A percentile compares a stretch with the other conserved stretches of the same genome.
Conservation (phyloP, 2,888 invertebrate genomes). For the Rhaphigaster nebulosa region DNA sequence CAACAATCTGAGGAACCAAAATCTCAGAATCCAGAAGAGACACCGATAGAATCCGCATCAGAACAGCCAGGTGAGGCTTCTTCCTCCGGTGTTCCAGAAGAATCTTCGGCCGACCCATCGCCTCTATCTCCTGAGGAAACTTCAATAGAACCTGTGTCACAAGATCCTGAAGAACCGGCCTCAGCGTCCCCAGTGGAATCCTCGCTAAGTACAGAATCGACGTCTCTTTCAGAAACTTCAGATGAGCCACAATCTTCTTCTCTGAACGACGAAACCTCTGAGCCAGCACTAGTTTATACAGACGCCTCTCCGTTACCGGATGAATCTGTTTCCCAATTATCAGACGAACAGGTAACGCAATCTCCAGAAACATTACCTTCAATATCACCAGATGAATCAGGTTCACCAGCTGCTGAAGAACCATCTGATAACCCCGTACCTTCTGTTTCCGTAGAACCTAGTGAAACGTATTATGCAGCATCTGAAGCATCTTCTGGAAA, state of each 20-base stretch:
- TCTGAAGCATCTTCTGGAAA: not conserved
- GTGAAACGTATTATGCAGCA: too few species aligned
- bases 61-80: not conserved
- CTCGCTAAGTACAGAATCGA: not conserved
- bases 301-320: not conserved
- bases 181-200: not conserved
- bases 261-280: not conserved
- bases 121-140: not conserved
- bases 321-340: not conserved
- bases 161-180: not conserved
- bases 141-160: not conserved
- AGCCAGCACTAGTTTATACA: not conserved
- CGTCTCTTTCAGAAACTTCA: not conserved
- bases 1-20: not conserved
- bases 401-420: not conserved
- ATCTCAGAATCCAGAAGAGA: not conserved
- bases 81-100: not conserved
- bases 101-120: not conserved
- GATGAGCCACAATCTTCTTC: not conserved
- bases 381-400: not conserved
- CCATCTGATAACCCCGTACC: not conserved
- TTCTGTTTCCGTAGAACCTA: not conserved
- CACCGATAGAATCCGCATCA: not conserved
- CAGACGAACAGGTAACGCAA: not conserved
- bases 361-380: too few species aligned